Percentiles rank a stretch among this genome's conserved stretches.
phyloP scores from a whole-genome alignment of 2,113 vertebrate species.

The Nipponia nippon region DNA sequence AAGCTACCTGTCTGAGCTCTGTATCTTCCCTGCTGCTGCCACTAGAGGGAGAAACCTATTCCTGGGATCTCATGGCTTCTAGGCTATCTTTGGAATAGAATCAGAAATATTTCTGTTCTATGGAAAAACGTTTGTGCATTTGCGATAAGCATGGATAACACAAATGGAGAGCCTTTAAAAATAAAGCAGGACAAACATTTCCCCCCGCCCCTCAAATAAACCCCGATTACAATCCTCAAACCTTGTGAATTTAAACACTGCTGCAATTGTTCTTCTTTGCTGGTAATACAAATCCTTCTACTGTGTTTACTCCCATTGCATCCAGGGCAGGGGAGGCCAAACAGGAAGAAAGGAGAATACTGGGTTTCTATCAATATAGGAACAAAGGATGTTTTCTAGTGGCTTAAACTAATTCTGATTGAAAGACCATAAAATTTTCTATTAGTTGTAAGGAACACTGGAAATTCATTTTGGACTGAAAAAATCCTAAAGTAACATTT shows the following conservation, averaged over 20 bases:
- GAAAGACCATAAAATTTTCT: neutral
- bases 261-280: slow-evolving; percentile 16
- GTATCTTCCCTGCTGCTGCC: neutral
- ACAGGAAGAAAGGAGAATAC: slow-evolving; percentile 49
- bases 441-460: neutral
- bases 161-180: neutral
- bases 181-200: neutral
- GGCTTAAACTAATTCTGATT: neutral
- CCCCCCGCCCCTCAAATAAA: neutral
- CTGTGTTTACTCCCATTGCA: slow-evolving; percentile 9
- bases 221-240: slow-evolving; percentile 4
- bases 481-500: neutral
- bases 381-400: slow-evolving; percentile 42
- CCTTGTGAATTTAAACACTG: slow-evolving; percentile 2
- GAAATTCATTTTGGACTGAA: neutral
- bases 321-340: slow-evolving; percentile 15
- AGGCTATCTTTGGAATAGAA: neutral
- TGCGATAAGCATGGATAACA: neutral
- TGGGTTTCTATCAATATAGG: neutral
- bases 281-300: neutral
- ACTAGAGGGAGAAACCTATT: slow-evolving; percentile 49
- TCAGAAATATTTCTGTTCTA: neutral
- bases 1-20: neutral
- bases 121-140: neutral
- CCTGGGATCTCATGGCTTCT: neutral